Evolutionary conservation across 2,797 vertebrate genomes (phyloP).

Genomic region (Darevskia nairensis): DNA sequence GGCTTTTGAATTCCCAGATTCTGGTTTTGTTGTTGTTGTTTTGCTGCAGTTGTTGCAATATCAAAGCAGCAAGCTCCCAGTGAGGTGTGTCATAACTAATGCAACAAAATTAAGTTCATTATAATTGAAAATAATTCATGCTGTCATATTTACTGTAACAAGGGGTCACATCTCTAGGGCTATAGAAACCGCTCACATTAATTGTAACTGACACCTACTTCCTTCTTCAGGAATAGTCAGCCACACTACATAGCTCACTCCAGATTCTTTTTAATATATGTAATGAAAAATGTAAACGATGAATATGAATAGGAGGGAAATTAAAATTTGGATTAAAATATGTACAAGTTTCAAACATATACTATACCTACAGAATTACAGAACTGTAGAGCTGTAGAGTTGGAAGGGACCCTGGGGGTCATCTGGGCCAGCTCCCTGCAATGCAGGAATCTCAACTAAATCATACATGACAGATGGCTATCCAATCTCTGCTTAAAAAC

Average conservation of each 20-base stretch:
- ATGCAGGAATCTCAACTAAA: too few relatives aligned
- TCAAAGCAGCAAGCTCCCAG: constrained; percentile 64
- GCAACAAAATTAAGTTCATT: constrained; percentile 69
- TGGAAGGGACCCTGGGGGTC: too few relatives aligned
- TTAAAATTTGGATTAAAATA: constrained; percentile 11
- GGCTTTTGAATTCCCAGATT: constrained; percentile 39
- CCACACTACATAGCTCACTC: constrained; percentile 47
- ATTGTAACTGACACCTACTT: constrained; percentile 76
- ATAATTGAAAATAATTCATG: constrained; percentile 80
- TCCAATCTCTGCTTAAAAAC: too few relatives aligned
- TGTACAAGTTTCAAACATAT: background rate
- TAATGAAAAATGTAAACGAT: constrained; percentile 46
- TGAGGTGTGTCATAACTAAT: constrained; percentile 67
- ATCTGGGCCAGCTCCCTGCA: too few relatives aligned
- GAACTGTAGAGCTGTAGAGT: too few relatives aligned
- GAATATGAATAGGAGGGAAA: constrained; percentile 28
- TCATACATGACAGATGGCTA: too few relatives aligned
- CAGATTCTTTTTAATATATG: constrained; percentile 59
- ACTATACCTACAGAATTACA: background rate
- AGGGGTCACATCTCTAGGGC: constrained; percentile 75
- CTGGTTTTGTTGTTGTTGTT: constrained; percentile 9
- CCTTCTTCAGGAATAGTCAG: constrained; percentile 70
- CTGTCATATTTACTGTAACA: constrained; percentile 79
- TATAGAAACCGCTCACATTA: constrained; percentile 73
- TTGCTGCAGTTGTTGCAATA: constrained; percentile 43